phyloP scores from a whole-genome alignment of 2,113 vertebrate species.

The Caloenas nicobarica region DNA sequence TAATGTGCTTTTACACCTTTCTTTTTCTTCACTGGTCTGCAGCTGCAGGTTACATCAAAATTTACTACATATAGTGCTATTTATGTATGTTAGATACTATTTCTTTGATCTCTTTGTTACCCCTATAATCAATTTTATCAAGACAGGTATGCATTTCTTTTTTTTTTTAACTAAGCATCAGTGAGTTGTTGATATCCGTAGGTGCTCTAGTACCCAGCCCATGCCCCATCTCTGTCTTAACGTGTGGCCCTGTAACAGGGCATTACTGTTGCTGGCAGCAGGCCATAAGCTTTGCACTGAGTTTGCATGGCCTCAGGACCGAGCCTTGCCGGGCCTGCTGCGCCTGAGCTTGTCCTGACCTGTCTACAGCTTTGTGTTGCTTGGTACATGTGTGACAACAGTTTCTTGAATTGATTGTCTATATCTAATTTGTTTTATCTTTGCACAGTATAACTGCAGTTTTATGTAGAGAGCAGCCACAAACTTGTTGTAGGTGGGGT shows the following conservation, averaged over 20 bases:
- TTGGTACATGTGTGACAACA: neutral
- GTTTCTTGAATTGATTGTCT: neutral
- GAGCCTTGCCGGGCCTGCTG: neutral
- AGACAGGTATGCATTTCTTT: neutral
- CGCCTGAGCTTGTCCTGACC: neutral
- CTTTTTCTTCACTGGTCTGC: neutral
- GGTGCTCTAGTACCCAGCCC: neutral
- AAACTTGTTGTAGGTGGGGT: neutral
- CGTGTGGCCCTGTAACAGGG: accelerated
- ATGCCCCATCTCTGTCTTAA: neutral
- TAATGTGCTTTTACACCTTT: neutral
- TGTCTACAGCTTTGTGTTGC: neutral
- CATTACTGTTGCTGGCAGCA: neutral
- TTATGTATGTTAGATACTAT: neutral
- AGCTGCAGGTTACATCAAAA: neutral
- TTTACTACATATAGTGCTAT: neutral
- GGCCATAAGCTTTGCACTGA: neutral
- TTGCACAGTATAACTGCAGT: neutral
- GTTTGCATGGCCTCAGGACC: neutral
- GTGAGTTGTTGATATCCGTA: neutral
- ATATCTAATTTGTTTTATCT: neutral
- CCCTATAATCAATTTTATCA: neutral
- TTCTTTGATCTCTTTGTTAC: neutral
- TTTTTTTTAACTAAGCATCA: neutral
- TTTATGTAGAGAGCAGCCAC: neutral